Evolutionary conservation across 2,113 vertebrate species (phyloP).

Genomic region (Semicossyphus pulcher): DNA sequence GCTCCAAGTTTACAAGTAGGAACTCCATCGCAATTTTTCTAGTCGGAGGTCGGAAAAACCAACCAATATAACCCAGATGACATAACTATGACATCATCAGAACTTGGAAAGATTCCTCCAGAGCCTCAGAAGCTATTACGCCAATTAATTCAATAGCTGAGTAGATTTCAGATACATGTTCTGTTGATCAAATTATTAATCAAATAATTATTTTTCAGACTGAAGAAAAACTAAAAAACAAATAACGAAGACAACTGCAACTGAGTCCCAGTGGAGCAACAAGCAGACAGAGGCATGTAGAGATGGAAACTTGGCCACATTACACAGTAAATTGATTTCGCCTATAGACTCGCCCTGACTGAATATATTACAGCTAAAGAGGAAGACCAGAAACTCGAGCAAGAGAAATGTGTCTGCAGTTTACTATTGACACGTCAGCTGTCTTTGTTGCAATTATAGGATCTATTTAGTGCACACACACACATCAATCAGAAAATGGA

Average conservation of each 20-base stretch:
- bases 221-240: background rate
- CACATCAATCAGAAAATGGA: constrained; percentile 54
- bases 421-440: constrained; percentile 62
- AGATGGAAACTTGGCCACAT: constrained; percentile 48
- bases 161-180: too few species aligned
- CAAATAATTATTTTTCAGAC: background rate
- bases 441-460: constrained; percentile 59
- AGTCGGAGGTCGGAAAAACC: too few species aligned
- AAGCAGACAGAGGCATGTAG: background rate
- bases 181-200: background rate
- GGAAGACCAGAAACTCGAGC: constrained; percentile 34
- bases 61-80: background rate
- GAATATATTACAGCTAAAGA: constrained; percentile 39
- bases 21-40: too few species aligned
- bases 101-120: too few species aligned
- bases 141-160: too few species aligned
- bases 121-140: too few species aligned
- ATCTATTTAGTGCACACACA: constrained; percentile 48
- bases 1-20: too few species aligned
- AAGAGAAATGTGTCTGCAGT: constrained; percentile 42
- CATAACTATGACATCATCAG: background rate
- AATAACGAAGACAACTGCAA: background rate
- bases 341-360: constrained; percentile 16
- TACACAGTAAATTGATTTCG: constrained; percentile 52
- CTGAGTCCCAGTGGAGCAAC: constrained; percentile 11